Evolutionary conservation across 2,797 vertebrate species (phyloP), one percentile per base, ranked within the genome.

Genomic region (Trichosurus vulpecula): DNA sequence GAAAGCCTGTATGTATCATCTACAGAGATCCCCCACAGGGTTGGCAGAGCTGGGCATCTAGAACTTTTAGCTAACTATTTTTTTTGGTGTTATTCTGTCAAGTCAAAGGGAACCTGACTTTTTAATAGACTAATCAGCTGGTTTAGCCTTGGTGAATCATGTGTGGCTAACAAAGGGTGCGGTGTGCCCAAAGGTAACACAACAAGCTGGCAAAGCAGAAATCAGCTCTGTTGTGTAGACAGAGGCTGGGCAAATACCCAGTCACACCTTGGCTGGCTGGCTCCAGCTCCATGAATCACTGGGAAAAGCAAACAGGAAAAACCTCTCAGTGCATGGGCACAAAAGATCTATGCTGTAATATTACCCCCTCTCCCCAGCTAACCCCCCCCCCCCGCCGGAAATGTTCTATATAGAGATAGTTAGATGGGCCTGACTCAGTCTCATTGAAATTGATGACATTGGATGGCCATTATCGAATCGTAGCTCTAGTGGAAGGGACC

Each of bases 51-150:
- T 96, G 97, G 3, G 96, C 96, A 97, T 92, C 61, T 57, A 97
- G 97, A 95, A 97, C 94, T 94, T 97, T 95, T 95, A 96, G 96
- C 95, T 94, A 94, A 92, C 95, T 55, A 41, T 51, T 25, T 87
- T 81, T n/a, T 61, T 66, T n/a, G 9, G 61, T 87, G 54, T 74
- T 52, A 89, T 93, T 91, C 91, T 95, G 95, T 97, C 35, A 94
- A 90, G 93, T 35, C 16, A 1, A 54, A 93, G 61, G 66, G 92
- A 27, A 92, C 12, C 30, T 56, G 54, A 16, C 87, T 96, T 41
- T 19, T 0, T 90, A 90, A 95, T 95, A 92, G 55, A 0, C 27
- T 27, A 0, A 0, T 54, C n/a, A 1, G 13, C 92, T 56, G 90
- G 35, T 90, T 92, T 14, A 30, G 0, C 0, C 90, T 51, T 9